phyloP scores from a whole-genome alignment of 2,113 vertebrate genomes.

The Panthera leo region DNA sequence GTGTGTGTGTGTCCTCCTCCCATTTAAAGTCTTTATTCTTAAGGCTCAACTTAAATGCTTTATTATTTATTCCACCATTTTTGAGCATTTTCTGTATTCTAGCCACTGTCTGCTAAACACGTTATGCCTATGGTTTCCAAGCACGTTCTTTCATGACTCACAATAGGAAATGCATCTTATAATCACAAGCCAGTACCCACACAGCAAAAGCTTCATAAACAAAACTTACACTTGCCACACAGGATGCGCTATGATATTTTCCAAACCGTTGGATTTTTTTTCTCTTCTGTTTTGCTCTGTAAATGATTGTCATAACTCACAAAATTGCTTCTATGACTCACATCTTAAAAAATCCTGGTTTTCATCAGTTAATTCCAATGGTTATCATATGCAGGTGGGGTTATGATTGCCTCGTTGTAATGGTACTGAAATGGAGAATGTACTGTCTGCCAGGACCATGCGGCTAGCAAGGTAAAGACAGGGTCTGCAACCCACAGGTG shows the following conservation, averaged over 20 bases:
- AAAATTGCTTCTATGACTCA: neutral
- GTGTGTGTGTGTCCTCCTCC: neutral
- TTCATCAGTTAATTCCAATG: neutral
- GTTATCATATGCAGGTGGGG: rapidly evolving
- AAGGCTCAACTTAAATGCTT: neutral
- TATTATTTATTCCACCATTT: neutral
- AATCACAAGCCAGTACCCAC: neutral
- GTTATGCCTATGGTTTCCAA: neutral
- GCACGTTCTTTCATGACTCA: too few species aligned
- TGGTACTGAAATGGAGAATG: neutral
- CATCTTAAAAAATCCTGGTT: neutral
- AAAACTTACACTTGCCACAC: neutral
- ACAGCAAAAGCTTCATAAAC: neutral
- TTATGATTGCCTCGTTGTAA: rapidly evolving
- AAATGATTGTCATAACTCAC: neutral
- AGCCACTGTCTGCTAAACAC: neutral
- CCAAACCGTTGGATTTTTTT: neutral
- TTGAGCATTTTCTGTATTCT: neutral
- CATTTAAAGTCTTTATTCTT: neutral
- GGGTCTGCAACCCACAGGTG: rapidly evolving
- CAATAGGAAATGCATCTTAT: neutral
- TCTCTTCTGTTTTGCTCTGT: neutral
- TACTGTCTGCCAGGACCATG: rapidly evolving
- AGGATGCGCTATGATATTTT: neutral
- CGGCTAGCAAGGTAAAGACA: neutral